Evolutionary conservation across 2,888 invertebrate genomes (phyloP).

Genomic region (Horisme vitalbata): DNA sequence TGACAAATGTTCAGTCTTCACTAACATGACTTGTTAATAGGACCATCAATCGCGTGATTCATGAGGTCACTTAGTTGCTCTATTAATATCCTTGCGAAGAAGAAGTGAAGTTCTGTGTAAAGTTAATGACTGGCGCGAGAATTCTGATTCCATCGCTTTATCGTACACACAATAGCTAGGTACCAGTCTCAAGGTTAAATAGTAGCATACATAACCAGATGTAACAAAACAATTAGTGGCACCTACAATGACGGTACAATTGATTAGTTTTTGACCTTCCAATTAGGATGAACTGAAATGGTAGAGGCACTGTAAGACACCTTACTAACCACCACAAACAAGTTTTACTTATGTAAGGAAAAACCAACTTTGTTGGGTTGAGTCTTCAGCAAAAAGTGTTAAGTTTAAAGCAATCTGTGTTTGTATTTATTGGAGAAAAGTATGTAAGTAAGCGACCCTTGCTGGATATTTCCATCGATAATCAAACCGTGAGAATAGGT

Average conservation of each 20-base stretch:
- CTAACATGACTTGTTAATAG: conserved; percentile 29
- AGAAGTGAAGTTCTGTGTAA: neutral
- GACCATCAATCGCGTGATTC: conserved; percentile 40
- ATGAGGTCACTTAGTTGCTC: conserved; percentile 36
- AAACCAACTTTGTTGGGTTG: too few relatives aligned
- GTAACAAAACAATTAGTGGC: neutral
- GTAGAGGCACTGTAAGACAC: too few relatives aligned
- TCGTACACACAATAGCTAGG: neutral
- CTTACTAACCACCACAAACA: too few relatives aligned
- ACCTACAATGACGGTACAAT: neutral
- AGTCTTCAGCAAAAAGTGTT: too few relatives aligned
- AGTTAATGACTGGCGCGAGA: conserved; percentile 1
- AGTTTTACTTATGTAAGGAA: too few relatives aligned
- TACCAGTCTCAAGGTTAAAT: neutral
- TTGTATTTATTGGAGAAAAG: too few relatives aligned
- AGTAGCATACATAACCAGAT: neutral
- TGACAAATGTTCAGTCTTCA: neutral
- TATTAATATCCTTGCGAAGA: conserved; percentile 12
- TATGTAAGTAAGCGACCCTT: too few relatives aligned
- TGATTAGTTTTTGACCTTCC: neutral
- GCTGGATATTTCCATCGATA: neutral
- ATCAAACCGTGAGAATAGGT: neutral
- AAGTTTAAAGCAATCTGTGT: too few relatives aligned
- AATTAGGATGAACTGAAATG: too few relatives aligned
- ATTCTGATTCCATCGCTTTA: neutral